Evolutionary conservation across 1,140 invertebrate species (phyloP).

Genomic region (Pseudobourletiella spinata): DNA sequence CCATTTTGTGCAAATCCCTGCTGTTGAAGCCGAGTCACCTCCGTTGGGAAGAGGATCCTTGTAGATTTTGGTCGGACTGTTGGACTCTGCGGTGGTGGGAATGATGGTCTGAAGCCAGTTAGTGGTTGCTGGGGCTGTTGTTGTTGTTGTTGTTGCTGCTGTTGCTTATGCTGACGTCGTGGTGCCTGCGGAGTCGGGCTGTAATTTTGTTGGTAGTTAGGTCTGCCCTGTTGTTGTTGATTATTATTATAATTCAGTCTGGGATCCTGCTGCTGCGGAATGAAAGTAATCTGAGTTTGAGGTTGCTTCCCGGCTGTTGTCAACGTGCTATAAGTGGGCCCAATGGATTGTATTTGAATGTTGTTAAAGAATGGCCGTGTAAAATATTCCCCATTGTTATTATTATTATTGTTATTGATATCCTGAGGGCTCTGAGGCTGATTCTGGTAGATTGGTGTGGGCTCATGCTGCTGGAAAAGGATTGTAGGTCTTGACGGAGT

Average conservation of each 20-base stretch:
- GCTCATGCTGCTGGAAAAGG: not conserved
- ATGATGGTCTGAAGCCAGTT: not conserved
- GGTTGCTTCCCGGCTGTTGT: not conserved
- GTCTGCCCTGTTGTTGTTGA: not conserved
- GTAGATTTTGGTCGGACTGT: not conserved
- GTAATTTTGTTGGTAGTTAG: conserved; percentile 14
- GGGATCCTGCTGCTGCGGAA: not conserved
- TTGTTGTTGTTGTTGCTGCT: not conserved
- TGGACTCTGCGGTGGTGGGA: not conserved
- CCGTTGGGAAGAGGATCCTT: not conserved
- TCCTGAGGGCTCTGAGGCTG: not conserved
- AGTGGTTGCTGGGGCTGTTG: not conserved
- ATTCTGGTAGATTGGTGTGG: not conserved
- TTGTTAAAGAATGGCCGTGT: too few species aligned
- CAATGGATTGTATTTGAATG: not conserved
- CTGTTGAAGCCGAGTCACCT: not conserved
- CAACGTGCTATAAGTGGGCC: conserved; percentile 9
- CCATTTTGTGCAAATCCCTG: not conserved
- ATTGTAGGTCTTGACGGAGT: not conserved
- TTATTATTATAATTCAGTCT: not conserved
- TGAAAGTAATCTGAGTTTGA: not conserved
- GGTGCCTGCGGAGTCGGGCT: conserved; percentile 14
- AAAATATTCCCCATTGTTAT: not conserved
- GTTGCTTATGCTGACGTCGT: not conserved
- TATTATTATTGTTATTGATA: not conserved